A percentile compares a stretch with the other conserved stretches of the same genome.
Evolutionary conservation across 2,113 vertebrate species (phyloP).

Genomic region (Podarcis raffonei): DNA sequence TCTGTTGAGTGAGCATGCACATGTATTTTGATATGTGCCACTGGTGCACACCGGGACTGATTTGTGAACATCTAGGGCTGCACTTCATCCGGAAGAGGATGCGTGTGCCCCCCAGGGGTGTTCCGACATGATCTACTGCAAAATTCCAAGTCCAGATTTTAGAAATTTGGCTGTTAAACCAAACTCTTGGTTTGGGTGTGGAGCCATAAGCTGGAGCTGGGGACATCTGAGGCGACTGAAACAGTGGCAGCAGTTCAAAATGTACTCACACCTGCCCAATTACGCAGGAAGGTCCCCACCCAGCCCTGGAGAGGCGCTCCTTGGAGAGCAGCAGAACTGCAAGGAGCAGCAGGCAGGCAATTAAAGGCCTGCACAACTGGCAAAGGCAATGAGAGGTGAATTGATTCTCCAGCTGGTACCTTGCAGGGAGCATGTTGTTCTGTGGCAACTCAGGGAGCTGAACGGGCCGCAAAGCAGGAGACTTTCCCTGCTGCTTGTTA

Average conservation of each 20-base stretch:
- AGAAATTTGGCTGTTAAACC: background rate
- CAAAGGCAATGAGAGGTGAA: conserved; percentile 58
- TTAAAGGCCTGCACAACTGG: conserved; percentile 59
- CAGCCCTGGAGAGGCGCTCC: conserved; percentile 49
- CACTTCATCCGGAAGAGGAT: too few relatives aligned
- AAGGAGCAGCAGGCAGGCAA: conserved; percentile 60
- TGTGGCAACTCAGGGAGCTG: background rate
- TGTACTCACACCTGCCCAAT: conserved; percentile 47
- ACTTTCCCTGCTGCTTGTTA: background rate
- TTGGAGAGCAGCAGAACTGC: conserved; percentile 38
- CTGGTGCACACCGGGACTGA: too few relatives aligned
- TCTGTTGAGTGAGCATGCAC: too few relatives aligned
- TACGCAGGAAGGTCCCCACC: conserved; percentile 61
- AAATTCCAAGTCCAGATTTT: background rate
- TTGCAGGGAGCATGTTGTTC: conserved; percentile 28
- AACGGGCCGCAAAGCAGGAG: background rate
- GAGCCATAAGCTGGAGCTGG: background rate
- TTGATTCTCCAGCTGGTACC: conserved; percentile 71
- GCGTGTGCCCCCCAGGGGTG: too few relatives aligned
- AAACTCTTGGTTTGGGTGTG: too few relatives aligned
- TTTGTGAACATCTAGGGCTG: too few relatives aligned
- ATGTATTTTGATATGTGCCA: too few relatives aligned
- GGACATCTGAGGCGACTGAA: background rate
- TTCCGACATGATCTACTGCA: too few relatives aligned
- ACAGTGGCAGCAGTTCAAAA: background rate